These are phyloP conservation scores for Mactra quadrangularis DNA, from an alignment of 1,140 invertebrate genomes.

Conservation along the genomic window DNA sequence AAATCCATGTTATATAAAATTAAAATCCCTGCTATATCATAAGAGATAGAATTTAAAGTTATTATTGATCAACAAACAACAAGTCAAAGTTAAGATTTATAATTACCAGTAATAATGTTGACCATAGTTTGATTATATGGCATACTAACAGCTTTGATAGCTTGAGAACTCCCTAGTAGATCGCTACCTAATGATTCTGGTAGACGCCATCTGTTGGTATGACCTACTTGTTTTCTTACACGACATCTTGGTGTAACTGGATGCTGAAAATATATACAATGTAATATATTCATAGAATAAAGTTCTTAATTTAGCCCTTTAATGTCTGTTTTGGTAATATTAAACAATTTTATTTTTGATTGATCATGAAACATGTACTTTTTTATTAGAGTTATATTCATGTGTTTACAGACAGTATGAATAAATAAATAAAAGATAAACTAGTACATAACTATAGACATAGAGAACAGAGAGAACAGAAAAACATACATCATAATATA, in stretches of 20 bases:
- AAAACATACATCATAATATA: too few relatives aligned
- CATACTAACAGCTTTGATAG: constrained; percentile 77
- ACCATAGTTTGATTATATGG: constrained; percentile 77
- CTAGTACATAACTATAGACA: too few relatives aligned
- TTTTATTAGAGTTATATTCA: too few relatives aligned
- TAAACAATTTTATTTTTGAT: constrained; percentile 1
- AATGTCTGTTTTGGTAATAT: not conserved
- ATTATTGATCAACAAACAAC: too few relatives aligned
- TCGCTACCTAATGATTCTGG: constrained; percentile 81
- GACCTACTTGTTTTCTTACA: constrained; percentile 77
- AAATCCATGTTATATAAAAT: too few relatives aligned
- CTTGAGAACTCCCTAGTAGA: constrained; percentile 80
- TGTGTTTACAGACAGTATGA: too few relatives aligned
- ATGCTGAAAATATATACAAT: constrained; percentile 65
- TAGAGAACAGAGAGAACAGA: too few relatives aligned
- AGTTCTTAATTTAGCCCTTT: not conserved
- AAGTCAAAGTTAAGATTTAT: too few relatives aligned
- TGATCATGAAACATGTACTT: too few relatives aligned
- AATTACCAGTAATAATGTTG: constrained; percentile 77
- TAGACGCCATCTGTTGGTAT: constrained; percentile 81
- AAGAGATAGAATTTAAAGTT: too few relatives aligned
- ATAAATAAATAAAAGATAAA: too few relatives aligned
- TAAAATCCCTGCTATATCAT: too few relatives aligned
- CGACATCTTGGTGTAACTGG: constrained; percentile 73
- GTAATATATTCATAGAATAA: not conserved